A percentile compares a stretch with the other conserved stretches of the same genome.
phyloP scores from a whole-genome alignment of 2,888 invertebrate genomes.

The Panzeria rudis region DNA sequence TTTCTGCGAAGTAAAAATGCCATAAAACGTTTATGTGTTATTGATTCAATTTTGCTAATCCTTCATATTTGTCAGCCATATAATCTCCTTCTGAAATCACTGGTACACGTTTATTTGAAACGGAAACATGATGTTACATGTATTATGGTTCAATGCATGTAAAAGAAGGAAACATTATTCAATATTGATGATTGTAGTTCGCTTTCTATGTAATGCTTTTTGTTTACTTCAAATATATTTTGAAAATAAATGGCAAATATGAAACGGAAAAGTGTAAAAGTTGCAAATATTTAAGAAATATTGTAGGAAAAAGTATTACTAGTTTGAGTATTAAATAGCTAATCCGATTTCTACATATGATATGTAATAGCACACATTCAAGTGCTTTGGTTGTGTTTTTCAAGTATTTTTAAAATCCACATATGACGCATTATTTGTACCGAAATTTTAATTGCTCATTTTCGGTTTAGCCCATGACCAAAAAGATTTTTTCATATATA shows the following conservation, averaged over 20 bases:
- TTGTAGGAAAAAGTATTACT: neutral
- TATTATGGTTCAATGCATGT: conserved; percentile 26
- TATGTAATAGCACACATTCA: neutral
- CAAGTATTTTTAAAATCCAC: neutral
- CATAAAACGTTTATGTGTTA: conserved; percentile 42
- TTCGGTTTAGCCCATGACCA: too few species aligned
- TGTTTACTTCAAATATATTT: neutral
- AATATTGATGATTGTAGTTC: conserved; percentile 29
- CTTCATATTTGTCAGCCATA: conserved; percentile 45
- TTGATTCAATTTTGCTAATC: conserved; percentile 57
- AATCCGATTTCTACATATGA: neutral
- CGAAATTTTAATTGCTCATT: too few species aligned
- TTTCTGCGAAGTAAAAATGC: neutral
- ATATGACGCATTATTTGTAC: too few species aligned
- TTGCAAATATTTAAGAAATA: neutral
- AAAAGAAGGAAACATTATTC: neutral
- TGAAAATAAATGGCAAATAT: neutral
- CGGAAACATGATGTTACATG: conserved; percentile 53
- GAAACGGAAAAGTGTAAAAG: neutral
- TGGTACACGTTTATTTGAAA: conserved; percentile 26
- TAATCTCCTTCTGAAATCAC: conserved; percentile 53
- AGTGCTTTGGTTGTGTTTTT: neutral
- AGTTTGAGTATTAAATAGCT: neutral
- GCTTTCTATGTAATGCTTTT: neutral
- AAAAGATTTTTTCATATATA: too few species aligned